Base-by-base conservation (phyloP, 2,888 invertebrate species). In the Gymnocheta viridis region DNA sequence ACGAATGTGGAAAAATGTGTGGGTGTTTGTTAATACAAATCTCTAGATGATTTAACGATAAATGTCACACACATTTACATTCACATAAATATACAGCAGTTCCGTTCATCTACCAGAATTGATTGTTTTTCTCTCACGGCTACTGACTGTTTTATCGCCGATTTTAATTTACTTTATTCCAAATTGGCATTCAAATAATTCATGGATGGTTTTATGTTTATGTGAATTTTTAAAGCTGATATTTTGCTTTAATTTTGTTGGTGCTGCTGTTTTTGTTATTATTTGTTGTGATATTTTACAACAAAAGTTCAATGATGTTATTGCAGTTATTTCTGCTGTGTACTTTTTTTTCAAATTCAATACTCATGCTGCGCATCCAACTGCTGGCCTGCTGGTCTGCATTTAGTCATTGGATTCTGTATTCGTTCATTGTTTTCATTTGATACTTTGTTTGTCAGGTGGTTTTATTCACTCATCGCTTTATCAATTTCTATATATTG, bases 111-210 rank as follows among this genome's bases (percentile, higher is more conserved):
- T 27, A 19, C 7, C 22, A 76, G 62, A 2, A 12, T 27, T 81
- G 60, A 69, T 81, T 74, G 47, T 60, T 67, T 73, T 60, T 49
- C 66, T 35, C 17, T 19, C 60, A 35, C 32, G 60, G 47, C 74
- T 69, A 56, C 62, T 70, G 62, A 41, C 60, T 51, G 24, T 78
- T 70, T 78, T 67, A 69, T 60, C 32, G 35, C 27, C 44, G 14
- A 10, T 38, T 49, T 49, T 72, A 66, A 56, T 60, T 41, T 44
- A 32, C 14, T 41, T 54, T 24, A 4, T 32, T 38, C 14, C 19
- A 32, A 51, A 47, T 67, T 74, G 44, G 22, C 69, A 54, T 74
- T 69, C 54, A 76, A 81, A 74, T 81, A 81, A 81, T 80, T 80
- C 81, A 81, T 54, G 60, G 49, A 17, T 73, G 67, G 27, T 38